Base-by-base conservation (phyloP, 2,888 invertebrate genomes). In the Uropetala carovei region DNA sequence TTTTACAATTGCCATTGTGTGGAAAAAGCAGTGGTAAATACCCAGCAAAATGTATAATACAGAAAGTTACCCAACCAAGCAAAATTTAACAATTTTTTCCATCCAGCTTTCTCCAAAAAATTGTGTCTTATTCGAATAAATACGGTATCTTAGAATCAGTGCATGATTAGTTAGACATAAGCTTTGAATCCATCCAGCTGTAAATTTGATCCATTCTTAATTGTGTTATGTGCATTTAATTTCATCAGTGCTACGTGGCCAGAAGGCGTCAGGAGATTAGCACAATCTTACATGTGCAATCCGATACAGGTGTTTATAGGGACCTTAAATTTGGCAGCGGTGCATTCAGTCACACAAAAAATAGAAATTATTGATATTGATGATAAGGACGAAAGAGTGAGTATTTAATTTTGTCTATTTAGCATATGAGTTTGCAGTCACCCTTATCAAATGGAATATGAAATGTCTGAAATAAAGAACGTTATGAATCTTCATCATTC, bases 271-370 rank as follows among this genome's bases (percentile, higher is more conserved):
- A 96, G 98, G 22, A 96, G 98, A 27, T 95, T 99, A 82, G 99
- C 99, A 0, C 96, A 97, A 93, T 97, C 97, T 0, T 99, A 99
- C 94, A 98, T 98, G 97, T 97, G 96, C 92, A 97, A 99, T 95
- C 99, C 99, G 0, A 96, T 99, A 92, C 98, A 99, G 95, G 97
- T 99, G 0, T 98, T 97, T 94, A 98, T 99, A 56, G 99, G 99
- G 0, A 97, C 97, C 91, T 96, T 97, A 68, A 99, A 99, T 95
- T 96, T 99, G 93, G 98, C 98, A 8, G 98, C 99, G 10, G 98
- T 98, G 0, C 98, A 99, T 94, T 97, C 97, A 10, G 99, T 99
- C 0, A 96, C 96, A 13, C 99, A 99, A 95, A 96, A 96, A 82
- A 96, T 99, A 92, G 95, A 97, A 93, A 96, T 99, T 93, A 95